phyloP scores from a whole-genome alignment of 2,113 vertebrate species.

The Aramus guarauna region DNA sequence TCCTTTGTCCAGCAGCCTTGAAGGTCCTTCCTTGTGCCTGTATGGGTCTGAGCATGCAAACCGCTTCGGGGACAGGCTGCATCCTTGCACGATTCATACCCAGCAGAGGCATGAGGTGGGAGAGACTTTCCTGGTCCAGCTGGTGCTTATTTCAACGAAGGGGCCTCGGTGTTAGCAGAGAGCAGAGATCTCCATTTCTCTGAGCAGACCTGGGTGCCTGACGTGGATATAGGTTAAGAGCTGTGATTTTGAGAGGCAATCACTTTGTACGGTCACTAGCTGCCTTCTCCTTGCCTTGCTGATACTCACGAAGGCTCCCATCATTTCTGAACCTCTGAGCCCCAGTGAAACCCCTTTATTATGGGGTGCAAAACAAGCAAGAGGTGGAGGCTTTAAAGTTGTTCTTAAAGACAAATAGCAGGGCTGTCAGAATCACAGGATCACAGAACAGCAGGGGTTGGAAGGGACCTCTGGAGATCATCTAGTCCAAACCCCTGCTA shows the following conservation, averaged over 20 bases:
- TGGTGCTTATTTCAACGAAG: rapidly evolving
- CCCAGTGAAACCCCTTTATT: neutral
- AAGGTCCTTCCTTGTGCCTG: neutral
- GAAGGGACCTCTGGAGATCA: too few relatives aligned
- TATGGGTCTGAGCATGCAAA: neutral
- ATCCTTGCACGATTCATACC: neutral
- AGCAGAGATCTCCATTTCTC: neutral
- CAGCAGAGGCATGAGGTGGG: neutral
- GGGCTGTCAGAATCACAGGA: neutral
- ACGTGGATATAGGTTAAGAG: neutral
- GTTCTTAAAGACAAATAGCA: neutral
- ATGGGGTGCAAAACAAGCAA: rapidly evolving
- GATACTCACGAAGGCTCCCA: neutral
- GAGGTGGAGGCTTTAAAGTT: neutral
- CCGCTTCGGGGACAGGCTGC: neutral
- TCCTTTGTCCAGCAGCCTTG: neutral
- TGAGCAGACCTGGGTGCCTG: neutral
- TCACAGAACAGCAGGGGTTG: too few relatives aligned
- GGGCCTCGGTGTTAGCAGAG: too few relatives aligned
- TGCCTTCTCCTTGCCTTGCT: neutral
- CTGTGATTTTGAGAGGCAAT: neutral
- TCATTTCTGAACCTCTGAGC: neutral
- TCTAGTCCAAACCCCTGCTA: too few relatives aligned
- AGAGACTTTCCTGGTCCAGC: neutral
- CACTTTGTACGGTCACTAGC: neutral